Percentiles rank a stretch among this genome's conserved stretches.
phyloP scores from a whole-genome alignment of 2,113 vertebrate species.

The Amblyopsis rosae region DNA sequence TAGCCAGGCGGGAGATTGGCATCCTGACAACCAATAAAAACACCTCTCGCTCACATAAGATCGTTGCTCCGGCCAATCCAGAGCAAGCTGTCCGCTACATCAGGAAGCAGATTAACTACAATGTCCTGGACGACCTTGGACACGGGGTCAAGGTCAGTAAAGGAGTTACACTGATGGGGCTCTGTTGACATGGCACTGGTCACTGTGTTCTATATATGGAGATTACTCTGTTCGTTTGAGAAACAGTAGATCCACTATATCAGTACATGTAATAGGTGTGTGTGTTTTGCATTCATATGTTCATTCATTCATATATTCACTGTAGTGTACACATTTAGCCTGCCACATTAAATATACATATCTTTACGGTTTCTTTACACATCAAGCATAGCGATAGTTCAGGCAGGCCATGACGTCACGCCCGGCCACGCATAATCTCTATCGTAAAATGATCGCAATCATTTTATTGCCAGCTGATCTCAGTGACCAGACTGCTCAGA shows the following conservation, averaged over 20 bases:
- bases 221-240: not conserved
- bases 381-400: too few species aligned
- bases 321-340: not conserved
- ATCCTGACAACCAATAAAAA: slow-evolving; percentile 82
- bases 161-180: not conserved
- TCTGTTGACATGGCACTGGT: not conserved
- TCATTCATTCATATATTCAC: too few species aligned
- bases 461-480: too few species aligned
- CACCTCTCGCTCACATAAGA: slow-evolving; percentile 89
- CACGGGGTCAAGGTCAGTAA: slow-evolving; percentile 87
- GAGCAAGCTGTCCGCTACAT: slow-evolving; percentile 89
- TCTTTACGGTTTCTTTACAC: not conserved
- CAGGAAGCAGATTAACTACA: slow-evolving; percentile 90
- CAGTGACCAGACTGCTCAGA: too few species aligned
- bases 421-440: too few species aligned
- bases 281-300: too few species aligned
- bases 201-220: not conserved
- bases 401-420: too few species aligned
- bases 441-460: too few species aligned
- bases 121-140: slow-evolving; percentile 87
- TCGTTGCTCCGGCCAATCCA: slow-evolving; percentile 87
- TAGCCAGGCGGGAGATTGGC: slow-evolving; percentile 88
- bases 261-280: too few species aligned
- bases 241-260: too few species aligned
- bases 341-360: not conserved